Evolutionary conservation across 2,888 invertebrate genomes (phyloP).

Genomic region (Lasiommata megera): DNA sequence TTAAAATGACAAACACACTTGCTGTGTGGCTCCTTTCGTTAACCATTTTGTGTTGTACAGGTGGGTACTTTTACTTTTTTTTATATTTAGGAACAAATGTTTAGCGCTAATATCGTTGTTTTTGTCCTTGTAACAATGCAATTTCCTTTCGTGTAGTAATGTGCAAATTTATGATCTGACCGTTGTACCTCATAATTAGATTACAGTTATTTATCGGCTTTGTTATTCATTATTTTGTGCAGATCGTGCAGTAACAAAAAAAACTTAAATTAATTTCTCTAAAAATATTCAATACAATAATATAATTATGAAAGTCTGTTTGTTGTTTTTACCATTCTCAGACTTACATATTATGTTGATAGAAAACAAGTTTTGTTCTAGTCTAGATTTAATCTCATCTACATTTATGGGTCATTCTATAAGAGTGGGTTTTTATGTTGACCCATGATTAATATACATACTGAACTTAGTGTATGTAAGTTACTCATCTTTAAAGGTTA

Average conservation of each 20-base stretch:
- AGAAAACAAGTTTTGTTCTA: too few relatives aligned
- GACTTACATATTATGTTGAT: too few relatives aligned
- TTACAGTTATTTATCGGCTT: background rate
- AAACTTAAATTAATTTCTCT: too few relatives aligned
- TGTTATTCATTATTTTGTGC: background rate
- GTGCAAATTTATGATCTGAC: background rate
- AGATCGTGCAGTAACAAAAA: background rate
- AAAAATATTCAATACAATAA: too few relatives aligned
- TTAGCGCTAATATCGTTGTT: conserved; percentile 29
- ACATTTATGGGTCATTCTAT: too few relatives aligned
- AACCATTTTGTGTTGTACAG: conserved; percentile 60
- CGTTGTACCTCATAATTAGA: conserved; percentile 1
- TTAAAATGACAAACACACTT: conserved; percentile 67
- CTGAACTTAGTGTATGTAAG: too few relatives aligned
- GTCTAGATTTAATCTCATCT: too few relatives aligned
- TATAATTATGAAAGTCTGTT: too few relatives aligned
- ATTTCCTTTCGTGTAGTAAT: conserved; percentile 20
- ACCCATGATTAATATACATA: too few relatives aligned
- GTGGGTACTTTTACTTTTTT: conserved; percentile 47
- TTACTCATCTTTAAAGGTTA: too few relatives aligned
- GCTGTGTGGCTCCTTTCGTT: conserved; percentile 65
- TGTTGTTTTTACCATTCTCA: too few relatives aligned
- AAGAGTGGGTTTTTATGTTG: too few relatives aligned
- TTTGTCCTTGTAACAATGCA: conserved; percentile 40
- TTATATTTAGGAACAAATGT: conserved; percentile 28